Evolutionary conservation across 2,113 vertebrate genomes (phyloP), one percentile per base, ranked within the genome.

Genomic region (Empidonax alnorum): DNA sequence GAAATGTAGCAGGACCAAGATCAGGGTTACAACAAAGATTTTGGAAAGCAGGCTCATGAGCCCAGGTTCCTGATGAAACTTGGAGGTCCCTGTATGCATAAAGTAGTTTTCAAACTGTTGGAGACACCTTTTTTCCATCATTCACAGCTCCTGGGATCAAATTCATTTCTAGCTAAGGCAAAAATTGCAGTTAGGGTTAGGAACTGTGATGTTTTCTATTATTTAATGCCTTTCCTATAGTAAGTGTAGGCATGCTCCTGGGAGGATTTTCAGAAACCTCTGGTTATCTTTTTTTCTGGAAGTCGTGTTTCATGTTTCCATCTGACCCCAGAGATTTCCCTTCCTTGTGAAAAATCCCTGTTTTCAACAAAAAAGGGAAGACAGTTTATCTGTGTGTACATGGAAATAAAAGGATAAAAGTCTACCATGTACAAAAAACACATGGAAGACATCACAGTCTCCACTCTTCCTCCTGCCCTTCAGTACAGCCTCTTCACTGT

Each of bases 371-470:
- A 47, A 59, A 72, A 3, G 2, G 17, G 20, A 50, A 61, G 27
- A 35, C 9, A 5, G 0, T 25, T 68, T 77, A n/a, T 41, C 21
- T 71, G 3, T 46, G 13, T 30, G 13, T n/a, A 35, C 6, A 13
- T 12, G 24, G 53, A 59, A 14, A 81, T 18, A 35, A 33, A 82
- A 44, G 28, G 10, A 27, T 20, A 33, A 91, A 74, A 46, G 5
- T 8, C 66, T 58, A 56, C 25, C 7, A 20, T 1, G 5, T 14
- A 62, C 3, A 3, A 63, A 73, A 84, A 37, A 0, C 25, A 41
- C 13, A 12, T 2, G 17, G 30, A 31, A 69, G 23, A 7, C 22
- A 42, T 6, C 19, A 47, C 0, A 5, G n/a, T 12, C 12, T 49
- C 35, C 37, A 31, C 5, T 50, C 39, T 59, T 47, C 50, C 18